These are phyloP conservation scores for Chlorops oryzae DNA, from an alignment of 1,140 invertebrate species.

Conservation along the genomic window DNA sequence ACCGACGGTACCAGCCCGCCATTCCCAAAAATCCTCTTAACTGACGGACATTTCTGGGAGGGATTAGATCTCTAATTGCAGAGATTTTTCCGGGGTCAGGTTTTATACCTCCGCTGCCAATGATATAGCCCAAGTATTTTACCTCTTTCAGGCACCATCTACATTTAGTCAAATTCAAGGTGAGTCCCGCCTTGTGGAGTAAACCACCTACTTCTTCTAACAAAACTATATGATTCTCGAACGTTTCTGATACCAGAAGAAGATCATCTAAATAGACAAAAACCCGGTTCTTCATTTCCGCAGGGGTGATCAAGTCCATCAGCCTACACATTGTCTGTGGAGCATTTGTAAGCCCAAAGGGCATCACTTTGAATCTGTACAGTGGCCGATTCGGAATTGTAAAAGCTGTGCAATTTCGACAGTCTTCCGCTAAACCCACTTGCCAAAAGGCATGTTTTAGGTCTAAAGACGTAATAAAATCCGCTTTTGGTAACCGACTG, in stretches of 20 bases:
- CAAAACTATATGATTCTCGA: conserved; percentile 44
- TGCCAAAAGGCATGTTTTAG: conserved; percentile 41
- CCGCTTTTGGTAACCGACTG: conserved; percentile 11
- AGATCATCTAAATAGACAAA: conserved; percentile 19
- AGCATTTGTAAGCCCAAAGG: conserved; percentile 22
- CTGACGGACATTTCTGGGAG: conserved; percentile 15
- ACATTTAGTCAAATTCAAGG: conserved; percentile 48
- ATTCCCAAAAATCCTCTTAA: conserved; percentile 16
- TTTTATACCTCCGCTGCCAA: conserved; percentile 16
- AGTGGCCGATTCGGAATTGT: conserved; percentile 33
- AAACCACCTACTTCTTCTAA: conserved; percentile 38
- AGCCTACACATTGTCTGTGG: conserved; percentile 11
- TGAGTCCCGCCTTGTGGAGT: conserved; percentile 43
- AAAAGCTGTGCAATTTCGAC: conserved; percentile 10
- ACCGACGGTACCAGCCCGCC: conserved; percentile 17
- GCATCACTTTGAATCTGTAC: conserved; percentile 25
- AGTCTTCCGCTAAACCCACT: conserved; percentile 23
- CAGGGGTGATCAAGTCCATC: conserved; percentile 34
- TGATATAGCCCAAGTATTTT: conserved; percentile 17
- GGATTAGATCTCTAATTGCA: conserved; percentile 20
- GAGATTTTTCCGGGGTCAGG: conserved; percentile 24
- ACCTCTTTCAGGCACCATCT: conserved; percentile 38
- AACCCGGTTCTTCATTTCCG: conserved; percentile 30
- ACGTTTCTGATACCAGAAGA: conserved; percentile 4
- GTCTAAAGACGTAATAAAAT: conserved; percentile 24